phyloP scores from a whole-genome alignment of 2,797 vertebrate species.

The Prionace glauca region DNA sequence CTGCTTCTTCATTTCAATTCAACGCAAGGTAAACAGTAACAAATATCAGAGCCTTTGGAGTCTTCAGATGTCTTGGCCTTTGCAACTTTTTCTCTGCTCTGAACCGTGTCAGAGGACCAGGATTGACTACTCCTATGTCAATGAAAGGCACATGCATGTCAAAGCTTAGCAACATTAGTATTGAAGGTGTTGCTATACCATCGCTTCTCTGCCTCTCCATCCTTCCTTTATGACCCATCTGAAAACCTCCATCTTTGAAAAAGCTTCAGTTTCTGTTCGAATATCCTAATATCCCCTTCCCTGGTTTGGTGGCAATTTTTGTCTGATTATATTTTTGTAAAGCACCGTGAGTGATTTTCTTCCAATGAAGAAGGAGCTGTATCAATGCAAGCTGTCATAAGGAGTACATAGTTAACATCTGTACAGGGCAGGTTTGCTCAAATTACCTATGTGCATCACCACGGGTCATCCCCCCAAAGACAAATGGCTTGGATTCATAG shows the following conservation, averaged over 20 bases:
- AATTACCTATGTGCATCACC: background rate
- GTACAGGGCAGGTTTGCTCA: background rate
- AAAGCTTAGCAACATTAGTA: background rate
- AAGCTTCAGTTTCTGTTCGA: background rate
- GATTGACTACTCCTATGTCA: background rate
- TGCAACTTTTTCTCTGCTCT: background rate
- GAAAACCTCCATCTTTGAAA: background rate
- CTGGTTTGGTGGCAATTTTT: background rate
- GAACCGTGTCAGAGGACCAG: background rate
- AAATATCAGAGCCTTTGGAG: background rate
- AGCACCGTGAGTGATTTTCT: background rate
- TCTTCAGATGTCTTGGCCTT: background rate
- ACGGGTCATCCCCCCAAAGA: background rate
- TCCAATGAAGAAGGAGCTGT: background rate
- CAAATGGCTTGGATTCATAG: background rate
- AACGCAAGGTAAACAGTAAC: background rate
- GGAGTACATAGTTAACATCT: background rate
- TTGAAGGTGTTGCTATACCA: background rate
- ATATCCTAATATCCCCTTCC: background rate
- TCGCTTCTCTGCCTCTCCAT: background rate
- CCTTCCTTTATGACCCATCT: background rate
- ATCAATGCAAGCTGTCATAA: background rate
- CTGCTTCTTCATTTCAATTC: background rate
- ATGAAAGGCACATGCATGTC: background rate
- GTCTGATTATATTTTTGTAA: background rate